Percentiles rank a stretch among this genome's conserved stretches.
These are phyloP conservation scores for Esox masquinongy DNA, from an alignment of 2,797 vertebrate genomes.

Conservation along the genomic window DNA sequence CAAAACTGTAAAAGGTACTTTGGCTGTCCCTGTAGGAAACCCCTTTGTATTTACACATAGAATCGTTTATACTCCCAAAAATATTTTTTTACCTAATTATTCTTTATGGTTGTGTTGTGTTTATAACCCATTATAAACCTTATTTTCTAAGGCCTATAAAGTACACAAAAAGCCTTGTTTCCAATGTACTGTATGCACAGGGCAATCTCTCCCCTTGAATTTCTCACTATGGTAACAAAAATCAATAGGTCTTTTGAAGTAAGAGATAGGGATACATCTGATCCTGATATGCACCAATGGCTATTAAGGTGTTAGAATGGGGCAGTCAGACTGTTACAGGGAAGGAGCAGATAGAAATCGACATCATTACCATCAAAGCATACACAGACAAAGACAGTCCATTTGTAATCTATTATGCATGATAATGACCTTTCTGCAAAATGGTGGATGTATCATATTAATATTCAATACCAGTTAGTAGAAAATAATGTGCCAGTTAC, in stretches of 20 bases:
- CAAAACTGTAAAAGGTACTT: neutral
- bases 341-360: constrained; percentile 44
- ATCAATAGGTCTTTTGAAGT: constrained; percentile 62
- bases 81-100: neutral
- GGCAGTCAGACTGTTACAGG: constrained; percentile 35
- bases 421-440: constrained; percentile 57
- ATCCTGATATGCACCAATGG: constrained; percentile 1
- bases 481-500: constrained; percentile 62
- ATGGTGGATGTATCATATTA: constrained; percentile 62
- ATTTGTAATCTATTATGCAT: constrained; percentile 64
- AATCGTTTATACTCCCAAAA: neutral
- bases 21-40: neutral
- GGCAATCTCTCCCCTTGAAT: constrained; percentile 18
- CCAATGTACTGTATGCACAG: constrained; percentile 15
- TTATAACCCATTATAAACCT: neutral
- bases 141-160: neutral
- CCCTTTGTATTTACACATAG: neutral
- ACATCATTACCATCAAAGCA: constrained; percentile 59
- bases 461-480: constrained; percentile 58
- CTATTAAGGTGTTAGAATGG: constrained; percentile 48
- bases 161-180: neutral
- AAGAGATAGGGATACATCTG: constrained; percentile 40
- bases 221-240: constrained; percentile 58
- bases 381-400: constrained; percentile 52
- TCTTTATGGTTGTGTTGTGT: neutral